Evolutionary conservation across 2,113 vertebrate species (phyloP).

Genomic region (Dasyurus viverrinus): DNA sequence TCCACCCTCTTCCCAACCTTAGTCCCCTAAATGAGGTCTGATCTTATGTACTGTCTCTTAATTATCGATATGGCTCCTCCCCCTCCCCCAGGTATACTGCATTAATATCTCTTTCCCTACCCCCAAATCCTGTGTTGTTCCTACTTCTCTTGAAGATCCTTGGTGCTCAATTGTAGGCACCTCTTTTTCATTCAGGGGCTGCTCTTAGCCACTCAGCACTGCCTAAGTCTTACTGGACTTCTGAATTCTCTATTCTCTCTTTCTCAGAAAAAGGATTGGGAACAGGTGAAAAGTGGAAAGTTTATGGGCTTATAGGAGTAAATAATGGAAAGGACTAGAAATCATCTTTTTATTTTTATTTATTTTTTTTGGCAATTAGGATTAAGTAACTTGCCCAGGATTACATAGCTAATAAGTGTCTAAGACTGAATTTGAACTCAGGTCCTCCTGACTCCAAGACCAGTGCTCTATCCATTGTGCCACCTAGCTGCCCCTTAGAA

Average conservation of each 20-base stretch:
- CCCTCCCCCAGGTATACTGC: not conserved
- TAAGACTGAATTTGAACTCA: too few relatives aligned
- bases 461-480: too few relatives aligned
- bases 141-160: not conserved
- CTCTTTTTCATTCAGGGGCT: not conserved
- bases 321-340: not conserved
- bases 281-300: not conserved
- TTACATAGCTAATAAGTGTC: too few relatives aligned
- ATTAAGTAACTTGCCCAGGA: too few relatives aligned
- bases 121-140: not conserved
- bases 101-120: not conserved
- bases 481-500: not conserved
- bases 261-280: not conserved
- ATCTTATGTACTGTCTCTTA: not conserved
- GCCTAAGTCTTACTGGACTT: not conserved
- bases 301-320: not conserved
- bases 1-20: not conserved
- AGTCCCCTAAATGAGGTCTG: not conserved
- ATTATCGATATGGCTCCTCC: not conserved
- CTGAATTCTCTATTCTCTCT: not conserved
- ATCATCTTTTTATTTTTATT: not conserved
- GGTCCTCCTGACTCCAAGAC: too few relatives aligned
- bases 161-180: not conserved
- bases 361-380: too few relatives aligned
- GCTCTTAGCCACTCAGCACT: not conserved